Evolutionary conservation across 2,797 vertebrate genomes (phyloP), one percentile per base, ranked within the genome.

Genomic region (Danionella dracula): DNA sequence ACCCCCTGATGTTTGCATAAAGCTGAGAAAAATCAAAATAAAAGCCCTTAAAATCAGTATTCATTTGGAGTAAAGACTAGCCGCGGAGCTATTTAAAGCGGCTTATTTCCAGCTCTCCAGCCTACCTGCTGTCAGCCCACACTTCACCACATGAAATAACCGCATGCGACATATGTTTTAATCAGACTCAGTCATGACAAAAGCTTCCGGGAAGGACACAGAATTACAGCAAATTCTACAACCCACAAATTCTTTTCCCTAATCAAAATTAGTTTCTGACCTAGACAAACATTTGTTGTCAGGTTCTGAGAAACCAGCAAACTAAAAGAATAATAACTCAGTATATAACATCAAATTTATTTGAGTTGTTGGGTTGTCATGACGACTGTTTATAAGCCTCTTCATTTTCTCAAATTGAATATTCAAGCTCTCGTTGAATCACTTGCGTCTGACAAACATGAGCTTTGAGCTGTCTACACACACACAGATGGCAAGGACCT

Each of bases 261-360:
- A 77, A 64, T 20, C 41, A 27, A 50, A 75, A 53, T 70, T 56
- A 48, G 2, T 32, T 54, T 12, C 44, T 57, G 54, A 29, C 23
- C 38, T 57, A 31, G 42, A 31, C 29, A 20, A 17, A 32, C 19
- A 55, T 40, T 2, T 8, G 12, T 11, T n/a, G 68, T 72, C 62
- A 72, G 31, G 54, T 62, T 72, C 74, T 74, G 67, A 79, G 81
- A 74, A 60, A 68, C 59, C 71, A 72, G n/a, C 55, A 60, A 81
- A 84, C 85, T 82, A 84, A 81, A 84, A 83, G 66, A 40, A 69
- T 81, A 85, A 84, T 83, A 81, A 86, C 84, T 77, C 81, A 79
- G 74, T 81, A 85, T 85, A 84, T 84, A 82, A 70, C 15, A 69
- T 66, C 45, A 34, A 63, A 63, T 16, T 71, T 72, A n/a, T n/a